Base-by-base conservation (phyloP, 1,140 invertebrate genomes). In the Aradophagus sp. region DNA sequence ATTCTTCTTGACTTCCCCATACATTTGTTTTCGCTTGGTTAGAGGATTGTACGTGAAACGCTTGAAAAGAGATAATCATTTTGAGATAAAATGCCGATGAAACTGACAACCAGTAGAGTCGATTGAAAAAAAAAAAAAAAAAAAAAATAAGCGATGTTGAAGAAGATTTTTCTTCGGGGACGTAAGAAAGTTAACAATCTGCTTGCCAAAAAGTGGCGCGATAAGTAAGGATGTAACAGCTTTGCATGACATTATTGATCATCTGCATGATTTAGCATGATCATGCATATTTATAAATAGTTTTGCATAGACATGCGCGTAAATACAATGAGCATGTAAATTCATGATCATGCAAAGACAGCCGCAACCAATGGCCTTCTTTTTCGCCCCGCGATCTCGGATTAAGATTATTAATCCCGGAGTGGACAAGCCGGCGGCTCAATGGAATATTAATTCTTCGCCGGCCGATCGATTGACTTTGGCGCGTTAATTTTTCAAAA, bases 401-500 rank as follows among this genome's bases (percentile, higher is more conserved):
- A n/a, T n/a, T n/a, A 45, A 63, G 44, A 50, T 48, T 41, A 58
- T 52, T 50, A 36, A 31, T 35, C 19, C 6, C n/a, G n/a, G n/a
- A 65, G 61, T 67, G 38, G 53, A 42, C 47, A 38, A 50, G 8
- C 17, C 20, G 23, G 45, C 3, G 32, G 26, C 34, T 29, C 27
- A 52, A 39, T 67, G 47, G 59, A 67, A 59, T 52, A 59, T n/a
- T 52, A 67, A 59, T 59, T 59, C 58, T 58, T 66, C 35, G 13
- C 12, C 0, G 7, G 11, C 8, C 52, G 45, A 66, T 66, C 53
- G 63, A 67, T 68, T 68, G 65, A 68, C 65, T 61, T 68, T 68
- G n/a, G n/a, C 15, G 48, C 47, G 39, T 45, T 67, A 67, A 67
- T 67, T 67, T 67, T 67, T 67, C 63, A 68, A 68, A 68, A 68